Base-by-base conservation (phyloP, 2,113 vertebrate species). In the Grammomys dolichurus region DNA sequence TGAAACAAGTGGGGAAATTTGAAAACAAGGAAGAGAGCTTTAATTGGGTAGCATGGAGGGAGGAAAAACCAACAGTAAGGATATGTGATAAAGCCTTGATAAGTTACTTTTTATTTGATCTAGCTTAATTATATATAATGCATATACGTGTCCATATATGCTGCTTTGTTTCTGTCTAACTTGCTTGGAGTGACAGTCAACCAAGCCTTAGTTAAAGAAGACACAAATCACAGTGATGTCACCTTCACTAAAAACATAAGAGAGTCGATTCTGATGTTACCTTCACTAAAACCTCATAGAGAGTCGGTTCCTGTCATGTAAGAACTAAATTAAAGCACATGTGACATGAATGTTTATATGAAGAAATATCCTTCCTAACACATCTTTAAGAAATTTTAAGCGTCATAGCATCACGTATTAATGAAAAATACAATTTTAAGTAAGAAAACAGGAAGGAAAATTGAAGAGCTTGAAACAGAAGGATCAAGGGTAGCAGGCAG, bases 141-240 rank as follows among this genome's bases (percentile, higher is more conserved):
- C 5, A 40, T 14, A 7, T 58, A 24, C 3, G 20, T 56, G 19
- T 36, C 2, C 22, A 12, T 6, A 3, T 58, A 3, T 58, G 26
- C 24, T 16, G 19, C 14, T 19, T 1, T 46, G 4, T 46, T 5
- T 76, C 22, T 76, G 3, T 10, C 11, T 65, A 0, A 26, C 8
- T 65, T 93, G 19, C 6, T 3, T 67, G 16, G 43, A 93, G 2
- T 77, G 58, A 67, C 31, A 81, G 46, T 75, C 54, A 89, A 28
- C 82, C 31, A 75, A 58, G 9, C 9, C 48, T 77, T 94, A 56
- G 10, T 40, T 48, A 97, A 69, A 77, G 28, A 81, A 89, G 90
- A 87, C 26, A 93, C 97, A 89, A 95, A 96, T 97, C 93, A 95
- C 31, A 85, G 95, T 95, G 97, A 93, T 82, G 78, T 70, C 96